Evolutionary conservation across 2,888 invertebrate species (phyloP).

Genomic region (Linyphia triangularis): DNA sequence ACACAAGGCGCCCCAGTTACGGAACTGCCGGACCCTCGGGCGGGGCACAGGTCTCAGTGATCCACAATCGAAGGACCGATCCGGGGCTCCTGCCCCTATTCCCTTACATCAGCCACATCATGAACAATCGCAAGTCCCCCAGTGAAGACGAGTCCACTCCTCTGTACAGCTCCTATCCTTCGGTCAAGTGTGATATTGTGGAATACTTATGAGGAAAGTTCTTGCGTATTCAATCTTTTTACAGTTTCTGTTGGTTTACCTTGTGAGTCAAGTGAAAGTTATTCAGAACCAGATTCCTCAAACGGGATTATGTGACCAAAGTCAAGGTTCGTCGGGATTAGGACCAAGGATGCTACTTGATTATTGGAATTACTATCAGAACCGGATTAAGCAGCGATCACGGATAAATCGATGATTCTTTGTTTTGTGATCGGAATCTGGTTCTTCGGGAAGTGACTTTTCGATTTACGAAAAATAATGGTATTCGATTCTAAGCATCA

Average conservation of each 20-base stretch:
- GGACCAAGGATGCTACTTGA: no score
- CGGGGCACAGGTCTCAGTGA: constrained; percentile 73
- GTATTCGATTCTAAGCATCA: no score
- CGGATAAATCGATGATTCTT: no score
- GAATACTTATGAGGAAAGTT: constrained; percentile 86
- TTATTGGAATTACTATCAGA: no score
- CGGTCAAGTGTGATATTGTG: constrained; percentile 96
- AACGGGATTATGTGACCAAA: no score
- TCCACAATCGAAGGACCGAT: constrained; percentile 74
- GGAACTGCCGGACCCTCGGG: constrained; percentile 44
- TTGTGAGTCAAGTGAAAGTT: no score
- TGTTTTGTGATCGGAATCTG: no score
- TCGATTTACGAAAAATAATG: no score
- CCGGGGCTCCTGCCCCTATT: constrained; percentile 69
- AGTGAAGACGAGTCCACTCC: constrained; percentile 74
- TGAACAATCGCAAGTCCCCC: constrained; percentile 67
- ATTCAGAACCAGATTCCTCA: no score
- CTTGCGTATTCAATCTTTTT: constrained; percentile 7
- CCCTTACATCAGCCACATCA: constrained; percentile 74
- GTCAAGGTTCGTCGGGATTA: no score
- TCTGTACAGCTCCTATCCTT: constrained; percentile 86
- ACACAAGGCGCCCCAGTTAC: constrained; percentile 50
- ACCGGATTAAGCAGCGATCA: no score
- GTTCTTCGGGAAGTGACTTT: no score
- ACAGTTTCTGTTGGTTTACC: neutral